A percentile compares a stretch with the other conserved stretches of the same genome.
Evolutionary conservation across 2,797 vertebrate species (phyloP).

Genomic region (Aselliscus stoliczkanus): DNA sequence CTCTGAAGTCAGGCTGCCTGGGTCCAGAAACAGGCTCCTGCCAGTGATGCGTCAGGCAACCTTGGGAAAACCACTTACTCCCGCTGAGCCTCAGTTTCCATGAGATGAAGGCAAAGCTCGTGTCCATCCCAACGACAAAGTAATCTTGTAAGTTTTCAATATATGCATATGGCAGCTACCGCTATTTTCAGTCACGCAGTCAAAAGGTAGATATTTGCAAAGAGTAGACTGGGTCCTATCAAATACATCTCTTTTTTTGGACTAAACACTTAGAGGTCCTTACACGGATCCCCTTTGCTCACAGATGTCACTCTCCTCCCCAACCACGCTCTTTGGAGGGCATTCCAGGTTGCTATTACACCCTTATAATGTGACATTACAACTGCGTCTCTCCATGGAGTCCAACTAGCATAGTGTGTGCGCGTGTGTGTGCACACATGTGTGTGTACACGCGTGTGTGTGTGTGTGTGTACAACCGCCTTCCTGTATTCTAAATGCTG

Average conservation of each 20-base stretch:
- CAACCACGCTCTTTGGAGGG: background rate
- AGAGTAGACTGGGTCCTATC: background rate
- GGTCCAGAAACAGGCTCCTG: background rate
- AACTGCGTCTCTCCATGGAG: background rate
- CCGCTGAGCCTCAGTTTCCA: background rate
- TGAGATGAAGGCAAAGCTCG: background rate
- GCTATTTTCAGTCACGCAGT: background rate
- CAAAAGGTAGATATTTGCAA: background rate
- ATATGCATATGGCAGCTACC: background rate
- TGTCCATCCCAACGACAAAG: background rate
- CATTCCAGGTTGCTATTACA: background rate
- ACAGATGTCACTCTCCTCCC: background rate
- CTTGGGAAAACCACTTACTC: background rate
- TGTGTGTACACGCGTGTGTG: background rate
- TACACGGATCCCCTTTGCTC: background rate
- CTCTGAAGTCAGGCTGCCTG: background rate
- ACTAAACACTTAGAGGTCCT: background rate
- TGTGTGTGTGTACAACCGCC: background rate
- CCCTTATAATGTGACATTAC: background rate
- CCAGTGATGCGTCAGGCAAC: background rate
- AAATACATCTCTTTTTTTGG: background rate
- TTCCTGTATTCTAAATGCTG: background rate
- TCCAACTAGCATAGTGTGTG: background rate
- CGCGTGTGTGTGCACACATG: accelerated
- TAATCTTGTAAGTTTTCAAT: background rate